phyloP scores from a whole-genome alignment of 2,888 invertebrate genomes.

The Sussaba pulchella region DNA sequence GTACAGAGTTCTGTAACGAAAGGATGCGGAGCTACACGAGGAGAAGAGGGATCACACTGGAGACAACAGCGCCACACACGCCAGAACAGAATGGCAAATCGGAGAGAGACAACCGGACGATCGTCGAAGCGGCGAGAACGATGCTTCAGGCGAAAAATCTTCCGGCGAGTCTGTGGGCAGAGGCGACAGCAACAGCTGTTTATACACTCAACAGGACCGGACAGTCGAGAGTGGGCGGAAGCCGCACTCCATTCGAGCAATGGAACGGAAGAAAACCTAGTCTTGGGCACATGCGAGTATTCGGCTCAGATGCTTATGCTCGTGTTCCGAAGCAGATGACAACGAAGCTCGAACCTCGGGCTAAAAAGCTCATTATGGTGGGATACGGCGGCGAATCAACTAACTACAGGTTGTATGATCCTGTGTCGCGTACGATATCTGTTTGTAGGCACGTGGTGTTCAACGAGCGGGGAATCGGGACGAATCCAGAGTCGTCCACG shows the following conservation, averaged over 20 bases:
- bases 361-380: conserved; percentile 37
- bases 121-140: conserved; percentile 57
- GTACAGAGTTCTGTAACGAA: conserved; percentile 54
- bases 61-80: conserved; percentile 53
- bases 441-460: conserved; percentile 28
- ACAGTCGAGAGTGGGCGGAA: conserved; percentile 16
- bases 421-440: conserved; percentile 20
- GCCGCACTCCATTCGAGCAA: conserved; percentile 28
- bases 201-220: conserved; percentile 64
- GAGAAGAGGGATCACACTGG: conserved; percentile 35
- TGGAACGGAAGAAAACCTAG: conserved; percentile 62
- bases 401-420: conserved; percentile 44
- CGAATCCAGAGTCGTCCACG: background rate
- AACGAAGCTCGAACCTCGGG: conserved; percentile 65
- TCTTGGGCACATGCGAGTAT: conserved; percentile 61
- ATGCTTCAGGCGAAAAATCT: conserved; percentile 58
- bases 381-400: conserved; percentile 25
- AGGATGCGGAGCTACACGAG: conserved; percentile 40
- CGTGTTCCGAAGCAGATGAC: conserved; percentile 63
- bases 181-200: conserved; percentile 69
- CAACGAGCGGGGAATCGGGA: conserved; percentile 26
- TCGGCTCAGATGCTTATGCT: conserved; percentile 61
- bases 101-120: conserved; percentile 61
- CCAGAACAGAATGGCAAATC: conserved; percentile 65
- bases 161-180: conserved; percentile 64